phyloP scores from a whole-genome alignment of 2,888 invertebrate genomes.

The Epistrophe eligans region DNA sequence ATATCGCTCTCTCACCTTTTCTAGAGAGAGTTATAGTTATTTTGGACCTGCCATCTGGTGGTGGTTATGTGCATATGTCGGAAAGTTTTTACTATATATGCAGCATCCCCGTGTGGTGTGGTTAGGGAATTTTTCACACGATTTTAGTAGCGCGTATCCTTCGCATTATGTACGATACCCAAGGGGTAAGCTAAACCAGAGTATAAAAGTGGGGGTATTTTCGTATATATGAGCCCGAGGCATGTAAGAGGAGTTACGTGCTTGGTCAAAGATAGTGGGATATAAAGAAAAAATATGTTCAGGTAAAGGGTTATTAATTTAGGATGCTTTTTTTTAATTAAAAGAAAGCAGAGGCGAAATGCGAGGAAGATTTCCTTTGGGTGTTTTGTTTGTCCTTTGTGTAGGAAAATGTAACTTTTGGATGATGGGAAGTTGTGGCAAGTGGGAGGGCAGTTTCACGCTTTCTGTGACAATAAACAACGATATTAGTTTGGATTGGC shows the following conservation, averaged over 20 bases:
- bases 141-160: constrained; percentile 55
- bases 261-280: constrained; percentile 36
- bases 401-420: not conserved
- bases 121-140: constrained; percentile 45
- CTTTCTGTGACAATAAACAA: not conserved
- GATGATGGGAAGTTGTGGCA: not conserved
- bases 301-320: constrained; percentile 51
- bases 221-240: constrained; percentile 21
- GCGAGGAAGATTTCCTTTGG: constrained; percentile 10
- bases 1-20: constrained; percentile 25
- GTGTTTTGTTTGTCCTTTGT: constrained; percentile 2
- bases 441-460: not conserved
- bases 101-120: not conserved
- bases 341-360: constrained; percentile 23
- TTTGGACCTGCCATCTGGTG: constrained; percentile 40
- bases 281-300: constrained; percentile 32
- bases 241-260: constrained; percentile 41
- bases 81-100: constrained; percentile 34
- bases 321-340: constrained; percentile 54
- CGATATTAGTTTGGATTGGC: not conserved
- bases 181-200: constrained; percentile 11
- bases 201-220: not conserved
- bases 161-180: constrained; percentile 41
- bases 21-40: constrained; percentile 39
- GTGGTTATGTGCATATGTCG: constrained; percentile 28